Evolutionary conservation across 2,888 invertebrate species (phyloP), one percentile per base, ranked within the genome.

Genomic region (Smittia aterrima): DNA sequence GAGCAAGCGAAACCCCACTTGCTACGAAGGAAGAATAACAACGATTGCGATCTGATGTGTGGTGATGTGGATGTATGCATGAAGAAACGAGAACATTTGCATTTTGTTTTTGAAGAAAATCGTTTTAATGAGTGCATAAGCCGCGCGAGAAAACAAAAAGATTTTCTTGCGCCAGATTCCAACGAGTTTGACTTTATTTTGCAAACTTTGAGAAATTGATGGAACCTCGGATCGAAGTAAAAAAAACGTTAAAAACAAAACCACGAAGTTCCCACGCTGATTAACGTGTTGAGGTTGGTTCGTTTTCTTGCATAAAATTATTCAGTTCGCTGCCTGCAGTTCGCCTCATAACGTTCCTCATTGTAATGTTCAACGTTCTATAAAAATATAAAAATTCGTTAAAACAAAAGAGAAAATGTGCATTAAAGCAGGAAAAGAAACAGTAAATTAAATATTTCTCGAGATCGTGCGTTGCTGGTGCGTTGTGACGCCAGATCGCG

Each of bases 331-430:
- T 58, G 58, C 22, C 3, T 22, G 58, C 58, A 18, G 58, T 58
- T 22, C 58, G 13, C 58, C 58, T 58, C 58, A 58, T 58, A 58
- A 58, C 58, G 58, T 58, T 47, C 47, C 47, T 13, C n/a, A n/a
- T 47, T 47, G 47, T 47, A 47, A 47, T 47, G 7, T 47, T 58
- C 58, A 58, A 58, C 58, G 58, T 58, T 58, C 58, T 58, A 58
- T 13, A 58, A 58, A n/a, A n/a, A n/a, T n/a, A n/a, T n/a, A n/a
- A n/a, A n/a, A 20, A 1, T 20, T 58, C 13, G 18, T 22, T 58
- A 13, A 22, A 58, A 58, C 58, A 58, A 58, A 22, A 58, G 22
- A 58, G 58, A 58, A 58, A 58, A 58, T 58, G 6, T 58, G 22
- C 22, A 58, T 22, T 13, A 22, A 38, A 38, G 58, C 20, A 22